Evolutionary conservation across 1,140 invertebrate genomes (phyloP).

Genomic region (Atta texana): DNA sequence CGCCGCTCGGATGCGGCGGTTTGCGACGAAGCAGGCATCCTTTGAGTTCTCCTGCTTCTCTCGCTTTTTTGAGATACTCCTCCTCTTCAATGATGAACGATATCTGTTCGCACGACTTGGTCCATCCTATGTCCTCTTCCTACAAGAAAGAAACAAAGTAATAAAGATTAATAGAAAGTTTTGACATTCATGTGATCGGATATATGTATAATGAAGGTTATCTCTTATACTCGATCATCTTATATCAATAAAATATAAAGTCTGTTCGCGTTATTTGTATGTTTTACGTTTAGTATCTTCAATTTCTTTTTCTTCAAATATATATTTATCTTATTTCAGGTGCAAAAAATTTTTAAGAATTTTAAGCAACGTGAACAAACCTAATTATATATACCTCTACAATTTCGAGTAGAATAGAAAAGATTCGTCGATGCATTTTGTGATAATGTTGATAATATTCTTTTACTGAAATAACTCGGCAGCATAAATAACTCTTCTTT

Average conservation of each 20-base stretch:
- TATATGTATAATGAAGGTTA: background rate
- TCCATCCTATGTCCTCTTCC: constrained; percentile 83
- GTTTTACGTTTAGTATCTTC: too few relatives aligned
- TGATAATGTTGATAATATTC: background rate
- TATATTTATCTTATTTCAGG: too few relatives aligned
- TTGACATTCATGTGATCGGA: background rate
- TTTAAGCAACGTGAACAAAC: too few relatives aligned
- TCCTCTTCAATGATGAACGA: constrained; percentile 82
- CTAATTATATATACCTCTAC: too few relatives aligned
- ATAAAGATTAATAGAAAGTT: constrained; percentile 72
- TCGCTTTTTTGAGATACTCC: constrained; percentile 71
- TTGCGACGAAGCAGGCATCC: constrained; percentile 84
- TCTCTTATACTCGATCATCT: background rate
- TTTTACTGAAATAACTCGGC: background rate
- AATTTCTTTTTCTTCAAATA: too few relatives aligned
- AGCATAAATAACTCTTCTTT: background rate
- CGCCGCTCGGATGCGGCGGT: constrained; percentile 82
- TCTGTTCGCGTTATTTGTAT: too few relatives aligned
- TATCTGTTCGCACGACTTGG: constrained; percentile 75
- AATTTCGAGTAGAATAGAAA: background rate
- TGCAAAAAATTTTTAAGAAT: too few relatives aligned
- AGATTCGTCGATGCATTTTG: background rate
- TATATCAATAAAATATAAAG: background rate
- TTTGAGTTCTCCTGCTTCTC: constrained; percentile 76
- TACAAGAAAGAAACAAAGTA: constrained; percentile 76